Base-by-base conservation (phyloP, 1,140 invertebrate genomes). In the Globodera ellingtonae region DNA sequence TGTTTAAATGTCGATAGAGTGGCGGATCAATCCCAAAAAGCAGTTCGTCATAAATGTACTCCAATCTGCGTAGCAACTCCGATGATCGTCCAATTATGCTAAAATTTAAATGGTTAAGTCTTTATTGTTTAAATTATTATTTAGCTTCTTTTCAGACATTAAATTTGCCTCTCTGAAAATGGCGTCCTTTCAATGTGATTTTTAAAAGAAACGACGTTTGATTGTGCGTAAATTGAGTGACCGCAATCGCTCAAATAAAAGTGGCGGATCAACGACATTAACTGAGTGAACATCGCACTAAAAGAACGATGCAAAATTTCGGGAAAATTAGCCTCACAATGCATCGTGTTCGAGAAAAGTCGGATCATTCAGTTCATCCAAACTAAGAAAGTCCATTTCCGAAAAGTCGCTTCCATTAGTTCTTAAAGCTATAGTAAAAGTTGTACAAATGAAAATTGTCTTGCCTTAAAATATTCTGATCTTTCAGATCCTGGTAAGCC, bases 331-430 rank as follows among this genome's bases (percentile, higher is more conserved):
- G 44, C 1, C 73, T 52, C 9, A 79, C 79, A 92, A 94, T 21
- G 92, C 92, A 91, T 94, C 93, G 85, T 93, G 92, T 90, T 94
- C 93, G 15, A 94, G 89, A 86, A 92, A 93, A 13, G 90, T 86
- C 65, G 92, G 91, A 84, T 93, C 91, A 83, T 94, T 88, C 4
- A 93, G 86, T 81, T 91, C 90, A 75, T 90, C 87, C 50, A 93
- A 90, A 15, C 91, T 90, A 13, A 91, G 91, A 86, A 79, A 44
- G 56, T 87, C 84, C 74, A 3, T 48, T 92, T 92, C 90, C 79
- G 91, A 91, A 62, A 76, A 18, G 75, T 80, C 77, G 79, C 70
- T 75, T 59, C 24, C 70, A 47, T 71, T 74, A 13, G 76, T 72
- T 15, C 35, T n/a, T 35, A 35, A 35, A 35, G 1, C 35, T 0